Percentiles rank a stretch among this genome's conserved stretches.
Conservation (phyloP, 2,888 invertebrate species). For the Cantharis nigra region DNA sequence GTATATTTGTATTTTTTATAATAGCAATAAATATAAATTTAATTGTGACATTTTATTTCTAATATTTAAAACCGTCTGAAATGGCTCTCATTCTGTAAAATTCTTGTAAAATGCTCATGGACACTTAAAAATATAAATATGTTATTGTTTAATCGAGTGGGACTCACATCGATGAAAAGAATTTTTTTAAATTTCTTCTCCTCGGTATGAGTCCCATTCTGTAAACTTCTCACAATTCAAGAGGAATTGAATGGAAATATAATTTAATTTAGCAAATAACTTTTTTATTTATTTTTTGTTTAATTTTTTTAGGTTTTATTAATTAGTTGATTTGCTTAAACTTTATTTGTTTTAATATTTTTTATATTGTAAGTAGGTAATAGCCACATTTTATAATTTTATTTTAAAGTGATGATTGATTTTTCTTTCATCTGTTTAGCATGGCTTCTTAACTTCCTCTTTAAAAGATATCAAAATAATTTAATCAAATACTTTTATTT, state of each 20-base stretch:
- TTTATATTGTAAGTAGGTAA: no score
- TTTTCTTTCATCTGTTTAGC: no score
- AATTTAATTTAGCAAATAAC: not conserved
- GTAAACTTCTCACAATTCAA: not conserved
- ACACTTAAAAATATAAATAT: not conserved
- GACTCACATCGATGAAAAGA: not conserved
- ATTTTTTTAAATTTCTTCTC: not conserved
- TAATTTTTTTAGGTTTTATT: no score
- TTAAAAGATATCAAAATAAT: no score
- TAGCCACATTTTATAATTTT: no score
- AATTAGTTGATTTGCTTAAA: no score
- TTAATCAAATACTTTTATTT: no score
- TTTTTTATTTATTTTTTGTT: not conserved
- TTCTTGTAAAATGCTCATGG: not conserved
- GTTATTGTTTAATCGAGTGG: not conserved
- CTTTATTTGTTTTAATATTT: no score
- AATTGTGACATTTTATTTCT: not conserved
- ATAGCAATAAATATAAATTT: slow-evolving; percentile 16
- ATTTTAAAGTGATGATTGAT: no score
- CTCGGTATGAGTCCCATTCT: not conserved
- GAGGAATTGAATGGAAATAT: not conserved
- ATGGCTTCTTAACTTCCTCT: no score
- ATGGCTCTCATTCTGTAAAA: no score
- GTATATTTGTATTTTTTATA: slow-evolving; percentile 22
- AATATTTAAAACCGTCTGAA: no score